Evolutionary conservation across 2,888 invertebrate species (phyloP).

Genomic region (Chrysolina haemoptera): DNA sequence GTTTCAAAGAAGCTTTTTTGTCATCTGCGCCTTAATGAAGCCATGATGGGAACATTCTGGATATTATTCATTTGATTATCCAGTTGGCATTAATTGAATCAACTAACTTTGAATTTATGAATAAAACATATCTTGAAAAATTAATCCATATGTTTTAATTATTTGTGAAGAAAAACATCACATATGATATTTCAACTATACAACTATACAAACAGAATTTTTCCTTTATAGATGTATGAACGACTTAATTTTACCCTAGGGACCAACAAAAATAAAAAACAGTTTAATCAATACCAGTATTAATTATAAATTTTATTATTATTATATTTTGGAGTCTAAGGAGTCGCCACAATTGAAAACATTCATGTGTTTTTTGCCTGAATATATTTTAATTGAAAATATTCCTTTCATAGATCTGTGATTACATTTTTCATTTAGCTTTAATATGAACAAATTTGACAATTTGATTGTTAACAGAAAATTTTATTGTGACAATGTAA

Average conservation of each 20-base stretch:
- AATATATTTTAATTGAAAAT: not conserved
- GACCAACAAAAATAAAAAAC: constrained; percentile 17
- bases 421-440: not conserved
- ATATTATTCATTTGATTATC: not conserved
- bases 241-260: constrained; percentile 31
- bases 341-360: not conserved
- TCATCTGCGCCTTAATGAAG: too few species aligned
- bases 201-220: not conserved
- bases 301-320: not conserved
- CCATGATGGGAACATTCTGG: not conserved
- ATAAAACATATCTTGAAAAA: too few species aligned
- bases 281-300: not conserved
- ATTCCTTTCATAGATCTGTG: constrained; percentile 10
- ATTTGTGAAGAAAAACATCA: too few species aligned
- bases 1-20: too few species aligned
- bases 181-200: too few species aligned
- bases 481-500: constrained; percentile 16
- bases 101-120: not conserved
- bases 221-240: not conserved
- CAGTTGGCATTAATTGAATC: not conserved
- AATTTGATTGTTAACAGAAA: not conserved
- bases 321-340: not conserved
- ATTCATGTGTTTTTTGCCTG: constrained; percentile 10
- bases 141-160: too few species aligned
- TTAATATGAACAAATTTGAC: not conserved